Evolutionary conservation across 2,888 invertebrate genomes (phyloP), one percentile per base, ranked within the genome.

Genomic region (Amblyjoppa proteus): DNA sequence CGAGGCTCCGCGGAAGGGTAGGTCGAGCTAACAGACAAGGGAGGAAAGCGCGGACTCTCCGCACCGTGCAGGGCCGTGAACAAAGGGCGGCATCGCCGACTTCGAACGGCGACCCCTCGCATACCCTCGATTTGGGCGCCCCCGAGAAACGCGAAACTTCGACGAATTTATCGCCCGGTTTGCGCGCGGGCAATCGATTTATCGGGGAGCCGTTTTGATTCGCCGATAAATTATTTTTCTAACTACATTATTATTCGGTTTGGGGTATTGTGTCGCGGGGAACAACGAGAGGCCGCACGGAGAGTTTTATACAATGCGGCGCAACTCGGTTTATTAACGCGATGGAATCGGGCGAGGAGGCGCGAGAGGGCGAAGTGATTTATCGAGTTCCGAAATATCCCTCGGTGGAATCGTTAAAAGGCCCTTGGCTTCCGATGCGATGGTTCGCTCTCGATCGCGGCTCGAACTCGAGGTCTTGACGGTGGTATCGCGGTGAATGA

Each of bases 1-100:
- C 95, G 95, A 95, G 95, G 95, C 94, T 95, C 89, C 90, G 89
- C 95, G 88, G 87, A 89, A 89, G 89, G 90, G 88, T 89, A 88
- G 84, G 87, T 86, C 79, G 84, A 82, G 71, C 70, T 74, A 84
- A 78, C 71, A 77, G 82, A 83, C 87, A 86, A 84, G 89, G 89
- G 88, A 84, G 88, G 88, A 87, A 88, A 89, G 89, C 86, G 88
- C 81, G 88, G 90, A 86, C 87, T 87, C 86, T 87, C 86, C 86
- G 87, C 89, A 92, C 90, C 89, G 20, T 68, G 64, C 91, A 87
- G 90, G 89, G 89, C 89, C 89, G 89, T 88, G 92, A 92, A 93
- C 93, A 91, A 92, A 91, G 90, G 90, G 88, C 88, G 86, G 87
- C 87, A 81, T 49, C 34, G 70, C 79, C 45, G 80, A 80, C 73